phyloP scores from a whole-genome alignment of 1,140 invertebrate species.

The Sitophilus oryzae region DNA sequence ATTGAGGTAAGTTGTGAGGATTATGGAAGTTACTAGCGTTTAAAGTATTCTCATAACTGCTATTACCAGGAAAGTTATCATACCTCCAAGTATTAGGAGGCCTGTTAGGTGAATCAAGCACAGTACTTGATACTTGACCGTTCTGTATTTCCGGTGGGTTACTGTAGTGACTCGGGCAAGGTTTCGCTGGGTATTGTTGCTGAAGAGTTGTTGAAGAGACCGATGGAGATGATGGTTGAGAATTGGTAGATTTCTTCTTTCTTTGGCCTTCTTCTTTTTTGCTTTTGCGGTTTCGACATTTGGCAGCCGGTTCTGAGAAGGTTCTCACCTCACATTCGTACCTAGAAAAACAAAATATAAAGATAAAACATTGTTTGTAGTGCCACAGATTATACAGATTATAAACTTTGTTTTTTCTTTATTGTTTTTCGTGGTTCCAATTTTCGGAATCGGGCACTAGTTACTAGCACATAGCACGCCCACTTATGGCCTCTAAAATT shows the following conservation, averaged over 20 bases:
- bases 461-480: too few species aligned
- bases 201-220: conserved; percentile 4
- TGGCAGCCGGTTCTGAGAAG: conserved; percentile 23
- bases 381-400: too few species aligned
- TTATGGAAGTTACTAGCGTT: conserved; percentile 1
- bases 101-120: conserved; percentile 25
- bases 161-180: too few species aligned
- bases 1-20: conserved; percentile 17
- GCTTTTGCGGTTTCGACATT: conserved; percentile 15
- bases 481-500: too few species aligned
- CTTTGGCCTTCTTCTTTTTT: conserved; percentile 20
- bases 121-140: conserved; percentile 30
- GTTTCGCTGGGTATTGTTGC: background rate
- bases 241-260: conserved; percentile 17
- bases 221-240: conserved; percentile 14
- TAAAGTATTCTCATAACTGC: conserved; percentile 11
- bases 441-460: too few species aligned
- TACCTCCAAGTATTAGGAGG: conserved; percentile 20
- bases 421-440: too few species aligned
- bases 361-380: too few species aligned
- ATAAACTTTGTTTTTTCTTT: too few species aligned
- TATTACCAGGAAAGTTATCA: conserved; percentile 26
- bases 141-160: conserved; percentile 25
- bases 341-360: too few species aligned
- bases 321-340: conserved; percentile 28